phyloP scores from a whole-genome alignment of 2,888 invertebrate genomes.

The Drosophila putrida region DNA sequence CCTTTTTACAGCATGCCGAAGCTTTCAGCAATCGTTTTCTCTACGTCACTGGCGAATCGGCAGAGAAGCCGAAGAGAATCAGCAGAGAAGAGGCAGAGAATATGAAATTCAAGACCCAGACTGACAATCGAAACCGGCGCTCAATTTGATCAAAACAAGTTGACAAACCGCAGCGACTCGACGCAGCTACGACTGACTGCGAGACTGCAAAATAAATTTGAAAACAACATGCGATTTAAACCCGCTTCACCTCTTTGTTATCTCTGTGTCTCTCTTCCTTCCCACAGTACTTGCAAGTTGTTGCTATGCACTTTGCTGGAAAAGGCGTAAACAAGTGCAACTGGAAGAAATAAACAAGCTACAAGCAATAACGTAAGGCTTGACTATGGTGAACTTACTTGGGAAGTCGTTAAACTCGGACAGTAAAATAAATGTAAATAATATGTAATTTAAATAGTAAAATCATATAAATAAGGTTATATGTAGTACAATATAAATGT shows the following conservation, averaged over 20 bases:
- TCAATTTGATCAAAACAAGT: constrained; percentile 69
- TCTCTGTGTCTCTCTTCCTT: background rate
- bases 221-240: constrained; percentile 58
- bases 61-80: constrained; percentile 28
- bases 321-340: constrained; percentile 59
- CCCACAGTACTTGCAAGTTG: constrained; percentile 9
- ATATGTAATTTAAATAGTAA: no score
- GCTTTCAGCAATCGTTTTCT: background rate
- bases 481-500: background rate
- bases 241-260: constrained; percentile 1
- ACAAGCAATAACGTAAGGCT: constrained; percentile 18
- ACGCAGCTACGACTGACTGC: constrained; percentile 7
- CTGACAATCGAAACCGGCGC: constrained; percentile 11
- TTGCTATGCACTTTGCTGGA: constrained; percentile 61
- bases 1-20: background rate
- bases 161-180: constrained; percentile 25
- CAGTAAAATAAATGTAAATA: background rate
- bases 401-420: background rate
- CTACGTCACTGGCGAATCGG: constrained; percentile 45
- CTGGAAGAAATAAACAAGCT: constrained; percentile 56
- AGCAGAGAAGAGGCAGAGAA: constrained; percentile 27
- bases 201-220: constrained; percentile 39
- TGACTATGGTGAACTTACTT: background rate
- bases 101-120: constrained; percentile 10
- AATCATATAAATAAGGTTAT: no score